Evolutionary conservation across 2,888 invertebrate species (phyloP).

Genomic region (Polydrusus tereticollis): DNA sequence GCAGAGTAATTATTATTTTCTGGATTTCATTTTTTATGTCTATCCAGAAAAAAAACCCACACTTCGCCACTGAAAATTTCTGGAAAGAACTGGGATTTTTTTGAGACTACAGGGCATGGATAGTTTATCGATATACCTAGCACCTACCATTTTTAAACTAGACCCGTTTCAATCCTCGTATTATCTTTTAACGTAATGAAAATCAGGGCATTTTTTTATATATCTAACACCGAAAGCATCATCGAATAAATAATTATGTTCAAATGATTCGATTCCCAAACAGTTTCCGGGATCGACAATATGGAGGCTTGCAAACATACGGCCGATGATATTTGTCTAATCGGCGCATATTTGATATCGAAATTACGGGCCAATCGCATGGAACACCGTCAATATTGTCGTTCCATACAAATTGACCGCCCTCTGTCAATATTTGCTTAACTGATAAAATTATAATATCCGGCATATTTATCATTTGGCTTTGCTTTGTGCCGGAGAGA

Average conservation of each 20-base stretch:
- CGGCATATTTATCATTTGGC: conserved; percentile 27
- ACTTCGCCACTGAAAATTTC: too few species aligned
- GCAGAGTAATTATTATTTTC: too few species aligned
- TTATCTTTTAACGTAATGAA: too few species aligned
- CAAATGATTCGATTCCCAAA: conserved; percentile 13
- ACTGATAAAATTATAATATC: conserved; percentile 43
- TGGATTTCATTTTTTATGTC: too few species aligned
- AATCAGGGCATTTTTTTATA: not conserved
- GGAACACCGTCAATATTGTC: conserved; percentile 52
- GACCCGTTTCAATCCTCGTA: too few species aligned
- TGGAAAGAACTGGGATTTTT: too few species aligned
- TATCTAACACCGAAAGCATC: not conserved
- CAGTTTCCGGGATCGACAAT: conserved; percentile 21
- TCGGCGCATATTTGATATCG: conserved; percentile 50
- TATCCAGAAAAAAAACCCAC: too few species aligned
- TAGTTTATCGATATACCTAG: too few species aligned
- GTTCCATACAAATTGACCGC: conserved; percentile 44
- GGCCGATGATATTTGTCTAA: conserved; percentile 44
- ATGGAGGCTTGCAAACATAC: conserved; percentile 30
- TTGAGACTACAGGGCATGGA: too few species aligned
- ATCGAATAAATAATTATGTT: conserved; percentile 8
- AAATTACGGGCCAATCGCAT: conserved; percentile 52
- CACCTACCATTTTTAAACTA: too few species aligned
- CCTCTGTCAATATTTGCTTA: conserved; percentile 41
- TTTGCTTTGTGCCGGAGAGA: conserved; percentile 28